These are phyloP conservation scores for Parotocinclus haroldoi DNA, from an alignment of 2,797 vertebrate species.

Conservation along the genomic window DNA sequence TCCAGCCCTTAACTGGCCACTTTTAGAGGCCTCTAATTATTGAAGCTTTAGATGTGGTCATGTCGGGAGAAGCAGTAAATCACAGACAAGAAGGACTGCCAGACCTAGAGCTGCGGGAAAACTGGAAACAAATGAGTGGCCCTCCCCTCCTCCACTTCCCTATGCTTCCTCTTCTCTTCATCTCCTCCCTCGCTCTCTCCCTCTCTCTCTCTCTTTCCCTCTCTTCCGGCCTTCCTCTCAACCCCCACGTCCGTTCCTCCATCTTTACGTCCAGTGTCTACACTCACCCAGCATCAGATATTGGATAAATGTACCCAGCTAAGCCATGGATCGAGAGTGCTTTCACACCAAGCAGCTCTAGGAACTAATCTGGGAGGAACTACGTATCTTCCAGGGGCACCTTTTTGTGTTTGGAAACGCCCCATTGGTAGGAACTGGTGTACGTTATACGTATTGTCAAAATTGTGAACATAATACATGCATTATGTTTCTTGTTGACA, in stretches of 20 bases:
- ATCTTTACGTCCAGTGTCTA: constrained; percentile 7
- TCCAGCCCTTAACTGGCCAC: constrained; percentile 73
- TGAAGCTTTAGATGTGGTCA: constrained; percentile 85
- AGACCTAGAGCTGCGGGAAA: constrained; percentile 86
- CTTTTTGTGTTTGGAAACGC: too few relatives aligned
- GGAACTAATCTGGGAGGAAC: too few relatives aligned
- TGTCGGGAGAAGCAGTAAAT: constrained; percentile 79
- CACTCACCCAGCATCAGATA: too few relatives aligned
- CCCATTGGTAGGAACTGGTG: too few relatives aligned
- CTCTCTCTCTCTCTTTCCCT: neutral
- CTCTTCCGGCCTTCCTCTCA: constrained; percentile 8
- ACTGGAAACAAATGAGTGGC: constrained; percentile 88
- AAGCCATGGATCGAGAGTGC: too few relatives aligned
- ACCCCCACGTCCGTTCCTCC: constrained; percentile 27
- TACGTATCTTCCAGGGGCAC: too few relatives aligned
- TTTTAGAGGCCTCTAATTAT: constrained; percentile 88
- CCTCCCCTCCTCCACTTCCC: constrained; percentile 35
- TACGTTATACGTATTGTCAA: too few relatives aligned
- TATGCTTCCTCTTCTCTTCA: constrained; percentile 59
- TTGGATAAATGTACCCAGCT: too few relatives aligned
- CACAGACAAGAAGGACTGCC: constrained; percentile 73
- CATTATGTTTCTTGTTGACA: too few relatives aligned
- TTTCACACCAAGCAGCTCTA: too few relatives aligned
- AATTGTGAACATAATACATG: too few relatives aligned
- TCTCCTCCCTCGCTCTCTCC: neutral